A percentile compares a stretch with the other conserved stretches of the same genome.
phyloP scores from a whole-genome alignment of 2,888 invertebrate genomes.

The Volucella zonaria region DNA sequence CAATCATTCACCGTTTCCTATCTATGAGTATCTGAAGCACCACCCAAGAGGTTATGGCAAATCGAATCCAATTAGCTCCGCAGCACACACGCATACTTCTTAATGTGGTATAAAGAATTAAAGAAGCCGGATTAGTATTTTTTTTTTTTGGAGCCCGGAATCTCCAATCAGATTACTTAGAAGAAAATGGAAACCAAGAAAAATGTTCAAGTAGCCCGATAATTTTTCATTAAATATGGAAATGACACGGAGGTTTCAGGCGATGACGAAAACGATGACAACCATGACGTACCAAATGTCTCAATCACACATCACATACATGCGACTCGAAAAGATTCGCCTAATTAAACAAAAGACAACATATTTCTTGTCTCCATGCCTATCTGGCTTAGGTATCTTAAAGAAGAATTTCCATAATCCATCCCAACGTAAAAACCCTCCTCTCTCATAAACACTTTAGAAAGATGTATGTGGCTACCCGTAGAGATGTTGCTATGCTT shows the following conservation, averaged over 20 bases:
- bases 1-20: no score
- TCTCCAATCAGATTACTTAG: neutral
- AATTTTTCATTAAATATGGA: conserved; percentile 52
- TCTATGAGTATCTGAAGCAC: neutral
- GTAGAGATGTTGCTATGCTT: neutral
- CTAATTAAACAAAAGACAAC: conserved; percentile 48
- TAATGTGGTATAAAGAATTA: conserved; percentile 36
- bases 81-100: neutral
- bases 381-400: conserved; percentile 1
- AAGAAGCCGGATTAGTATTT: conserved; percentile 4
- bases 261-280: no score
- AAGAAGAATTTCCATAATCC: conserved; percentile 55
- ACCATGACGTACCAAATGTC: conserved; percentile 16
- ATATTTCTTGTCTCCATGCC: conserved; percentile 2
- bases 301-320: conserved; percentile 29
- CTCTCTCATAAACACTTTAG: neutral
- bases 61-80: conserved; percentile 38
- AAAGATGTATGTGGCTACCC: neutral
- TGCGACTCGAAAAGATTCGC: neutral
- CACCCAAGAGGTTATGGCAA: neutral
- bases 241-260: conserved; percentile 10
- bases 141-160: neutral
- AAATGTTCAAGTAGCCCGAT: conserved; percentile 10
- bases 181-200: neutral
- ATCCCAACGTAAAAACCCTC: neutral